phyloP scores from a whole-genome alignment of 2,888 invertebrate species.

The Tanaodytes sp. region DNA sequence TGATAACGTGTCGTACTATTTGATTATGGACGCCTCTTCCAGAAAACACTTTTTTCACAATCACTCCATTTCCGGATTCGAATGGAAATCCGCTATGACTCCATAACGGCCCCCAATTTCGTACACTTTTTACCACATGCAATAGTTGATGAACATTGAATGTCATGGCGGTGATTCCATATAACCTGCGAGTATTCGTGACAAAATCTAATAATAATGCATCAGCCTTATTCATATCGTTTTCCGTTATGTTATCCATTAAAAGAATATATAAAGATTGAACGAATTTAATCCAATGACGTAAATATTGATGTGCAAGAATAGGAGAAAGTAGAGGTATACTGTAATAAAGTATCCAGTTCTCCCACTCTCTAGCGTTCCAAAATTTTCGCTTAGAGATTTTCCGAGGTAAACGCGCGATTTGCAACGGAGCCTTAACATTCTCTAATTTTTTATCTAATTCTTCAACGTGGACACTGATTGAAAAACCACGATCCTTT shows the following conservation, averaged over 20 bases:
- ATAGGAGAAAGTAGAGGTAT: slow-evolving; percentile 6
- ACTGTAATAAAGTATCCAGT: slow-evolving; percentile 22
- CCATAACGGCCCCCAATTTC: slow-evolving; percentile 47
- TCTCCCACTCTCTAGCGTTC: slow-evolving; percentile 36
- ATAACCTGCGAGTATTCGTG: slow-evolving; percentile 19
- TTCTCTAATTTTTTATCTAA: slow-evolving; percentile 7
- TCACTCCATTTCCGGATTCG: slow-evolving; percentile 29
- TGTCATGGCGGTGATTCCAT: slow-evolving; percentile 36
- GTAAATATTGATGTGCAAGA: not conserved
- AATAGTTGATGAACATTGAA: slow-evolving; percentile 45
- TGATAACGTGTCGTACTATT: slow-evolving; percentile 19
- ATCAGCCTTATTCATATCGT: slow-evolving; percentile 21
- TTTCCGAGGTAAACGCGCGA: slow-evolving; percentile 22
- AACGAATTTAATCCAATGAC: slow-evolving; percentile 18
- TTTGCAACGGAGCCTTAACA: slow-evolving; percentile 24
- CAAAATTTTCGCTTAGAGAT: slow-evolving; percentile 10
- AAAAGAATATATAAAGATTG: slow-evolving; percentile 9
- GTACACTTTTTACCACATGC: slow-evolving; percentile 41
- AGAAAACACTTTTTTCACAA: slow-evolving; percentile 27
- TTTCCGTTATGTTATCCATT: not conserved
- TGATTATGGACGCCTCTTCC: slow-evolving; percentile 39
- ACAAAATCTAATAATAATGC: slow-evolving; percentile 19
- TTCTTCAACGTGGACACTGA: not conserved
- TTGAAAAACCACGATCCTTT: too few species aligned
- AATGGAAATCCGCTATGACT: slow-evolving; percentile 44